A percentile compares a stretch with the other conserved stretches of the same genome.
Evolutionary conservation across 2,888 invertebrate species (phyloP).

Genomic region (Dasypolia templi): DNA sequence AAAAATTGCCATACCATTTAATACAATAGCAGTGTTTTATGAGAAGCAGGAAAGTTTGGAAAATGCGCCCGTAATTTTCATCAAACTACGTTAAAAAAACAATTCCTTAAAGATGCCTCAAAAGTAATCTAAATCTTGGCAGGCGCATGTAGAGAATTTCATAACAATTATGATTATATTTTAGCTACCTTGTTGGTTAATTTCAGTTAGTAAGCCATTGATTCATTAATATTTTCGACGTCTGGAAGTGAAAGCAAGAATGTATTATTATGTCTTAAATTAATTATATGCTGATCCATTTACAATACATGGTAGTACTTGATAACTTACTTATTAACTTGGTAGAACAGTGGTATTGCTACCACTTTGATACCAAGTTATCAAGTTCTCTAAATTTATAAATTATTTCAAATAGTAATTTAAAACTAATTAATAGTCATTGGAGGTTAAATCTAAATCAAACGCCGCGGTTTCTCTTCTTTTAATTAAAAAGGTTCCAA

Average conservation of each 20-base stretch:
- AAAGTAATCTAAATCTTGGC: conserved; percentile 11
- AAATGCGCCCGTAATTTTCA: not conserved
- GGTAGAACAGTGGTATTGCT: too few species aligned
- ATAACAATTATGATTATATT: conserved; percentile 9
- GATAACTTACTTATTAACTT: too few species aligned
- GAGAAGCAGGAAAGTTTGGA: too few species aligned
- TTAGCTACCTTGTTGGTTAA: not conserved
- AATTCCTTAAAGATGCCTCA: not conserved
- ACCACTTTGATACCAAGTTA: not conserved
- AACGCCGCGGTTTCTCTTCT: conserved; percentile 10
- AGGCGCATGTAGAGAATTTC: not conserved
- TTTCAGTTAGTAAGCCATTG: not conserved
- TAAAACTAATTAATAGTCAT: too few species aligned
- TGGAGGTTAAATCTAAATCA: conserved; percentile 35
- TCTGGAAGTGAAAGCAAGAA: not conserved
- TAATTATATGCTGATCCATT: not conserved
- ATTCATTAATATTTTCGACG: not conserved
- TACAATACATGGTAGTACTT: too few species aligned
- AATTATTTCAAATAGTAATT: not conserved
- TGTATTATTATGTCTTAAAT: not conserved
- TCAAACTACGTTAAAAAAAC: not conserved
- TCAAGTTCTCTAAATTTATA: not conserved
- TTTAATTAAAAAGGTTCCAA: conserved; percentile 25
- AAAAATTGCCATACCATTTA: not conserved
- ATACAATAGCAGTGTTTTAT: not conserved